Percentiles rank a stretch among this genome's conserved stretches.
Evolutionary conservation across 2,888 invertebrate genomes (phyloP).

Genomic region (Himalopsyche japonica): DNA sequence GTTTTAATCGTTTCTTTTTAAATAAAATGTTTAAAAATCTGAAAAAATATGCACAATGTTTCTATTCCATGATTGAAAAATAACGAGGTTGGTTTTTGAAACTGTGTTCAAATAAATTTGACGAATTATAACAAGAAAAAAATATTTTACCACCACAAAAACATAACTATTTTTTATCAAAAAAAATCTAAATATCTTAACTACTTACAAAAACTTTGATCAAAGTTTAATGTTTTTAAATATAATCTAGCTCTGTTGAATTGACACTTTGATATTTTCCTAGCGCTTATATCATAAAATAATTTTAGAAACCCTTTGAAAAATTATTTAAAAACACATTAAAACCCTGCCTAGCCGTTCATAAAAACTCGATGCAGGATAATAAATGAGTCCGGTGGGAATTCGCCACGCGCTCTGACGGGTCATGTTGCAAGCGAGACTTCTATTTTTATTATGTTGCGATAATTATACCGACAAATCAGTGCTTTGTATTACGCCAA

Average conservation of each 20-base stretch:
- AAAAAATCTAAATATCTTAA: no score
- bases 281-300: not conserved
- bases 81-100: no score
- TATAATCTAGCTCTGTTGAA: no score
- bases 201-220: no score
- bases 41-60: no score
- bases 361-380: not conserved
- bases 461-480: not conserved
- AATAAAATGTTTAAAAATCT: no score
- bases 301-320: not conserved
- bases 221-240: no score
- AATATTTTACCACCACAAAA: no score
- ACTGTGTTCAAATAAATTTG: no score
- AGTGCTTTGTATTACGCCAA: not conserved
- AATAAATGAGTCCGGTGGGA: not conserved
- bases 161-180: no score
- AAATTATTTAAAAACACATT: not conserved
- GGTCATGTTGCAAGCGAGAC: not conserved
- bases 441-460: not conserved
- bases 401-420: not conserved
- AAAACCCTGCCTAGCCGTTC: not conserved
- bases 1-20: not conserved
- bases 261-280: not conserved
- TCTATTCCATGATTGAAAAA: no score
- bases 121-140: no score